Evolutionary conservation across 2,113 vertebrate genomes (phyloP), one percentile per base, ranked within the genome.

Genomic region (Phyllopteryx taeniolatus): DNA sequence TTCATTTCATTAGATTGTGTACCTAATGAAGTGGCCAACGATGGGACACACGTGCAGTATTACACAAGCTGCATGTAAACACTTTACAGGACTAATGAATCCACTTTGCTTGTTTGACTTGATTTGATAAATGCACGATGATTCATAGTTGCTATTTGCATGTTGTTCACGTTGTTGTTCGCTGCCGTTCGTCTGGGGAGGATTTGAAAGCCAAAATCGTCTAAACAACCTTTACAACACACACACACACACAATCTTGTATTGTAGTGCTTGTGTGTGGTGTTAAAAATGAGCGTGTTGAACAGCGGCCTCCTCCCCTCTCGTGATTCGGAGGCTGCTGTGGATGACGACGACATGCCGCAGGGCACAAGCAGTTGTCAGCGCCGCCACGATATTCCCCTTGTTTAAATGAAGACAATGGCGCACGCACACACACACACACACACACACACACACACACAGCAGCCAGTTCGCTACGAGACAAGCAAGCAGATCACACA

Each of bases 361-460:
- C 46, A 66, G 71, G 73, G 73, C 73, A 72, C 51, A 68, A 42
- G 54, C n/a, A 12, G 64, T 79, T 83, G 77, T 84, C 81, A 79
- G 78, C 60, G 46, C 68, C 62, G 22, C 81, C 76, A 63, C 76
- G 11, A 81, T 33, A 73, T 79, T 84, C 64, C 62, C 49, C 60
- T 82, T 69, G 67, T 87, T 83, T 88, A 89, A 89, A 79, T 79
- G 87, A 87, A 80, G 71, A 86, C 74, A 77, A 80, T 81, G 70
- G 64, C 78, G 46, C 46, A 13, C 11, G 14, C 46, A 15, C 46
- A 12, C 19, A 46, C 70, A 76, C 19, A 46, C 70, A 76, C 51
- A 8, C 46, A 13, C 11, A 4, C 46, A 15, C 46, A 12, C 46
- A 13, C 11, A 4, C 46, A 15, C 46, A 12, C 19, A 46, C 70